Conservation (phyloP, 1,140 invertebrate species). For the Adoxophyes honmai region DNA sequence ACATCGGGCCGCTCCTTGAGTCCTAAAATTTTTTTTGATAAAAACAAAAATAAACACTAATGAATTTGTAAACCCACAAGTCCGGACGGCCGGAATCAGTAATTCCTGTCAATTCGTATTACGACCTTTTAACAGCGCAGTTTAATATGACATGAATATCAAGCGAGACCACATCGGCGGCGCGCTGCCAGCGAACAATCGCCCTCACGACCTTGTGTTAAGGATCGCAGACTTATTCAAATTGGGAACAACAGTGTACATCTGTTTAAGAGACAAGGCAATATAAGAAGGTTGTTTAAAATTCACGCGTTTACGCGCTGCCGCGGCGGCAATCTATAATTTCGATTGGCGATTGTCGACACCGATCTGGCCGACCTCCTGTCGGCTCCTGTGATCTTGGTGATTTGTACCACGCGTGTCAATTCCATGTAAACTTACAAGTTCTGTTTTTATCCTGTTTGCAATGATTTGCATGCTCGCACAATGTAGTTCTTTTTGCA, state of each 20-base stretch:
- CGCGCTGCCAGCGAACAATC: neutral
- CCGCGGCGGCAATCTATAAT: constrained; percentile 43
- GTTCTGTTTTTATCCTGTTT: constrained; percentile 10
- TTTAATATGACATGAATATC: constrained; percentile 59
- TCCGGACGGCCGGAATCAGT: constrained; percentile 22
- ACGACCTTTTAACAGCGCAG: constrained; percentile 53
- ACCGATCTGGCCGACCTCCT: constrained; percentile 63
- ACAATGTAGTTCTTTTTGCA: neutral
- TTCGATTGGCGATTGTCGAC: constrained; percentile 58
- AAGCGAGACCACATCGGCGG: constrained; percentile 20
- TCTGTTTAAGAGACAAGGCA: neutral
- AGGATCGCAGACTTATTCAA: neutral
- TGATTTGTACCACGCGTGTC: constrained; percentile 62
- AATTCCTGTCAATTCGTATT: constrained; percentile 51
- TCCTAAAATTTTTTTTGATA: too few species aligned
- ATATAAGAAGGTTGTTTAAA: constrained; percentile 53
- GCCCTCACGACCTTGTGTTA: neutral
- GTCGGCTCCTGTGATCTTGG: constrained; percentile 63
- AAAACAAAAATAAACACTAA: too few species aligned
- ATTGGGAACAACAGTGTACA: neutral
- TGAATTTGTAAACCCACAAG: too few species aligned
- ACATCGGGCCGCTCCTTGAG: too few species aligned
- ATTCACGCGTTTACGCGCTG: constrained; percentile 68
- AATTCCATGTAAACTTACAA: constrained; percentile 23
- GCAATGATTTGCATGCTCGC: neutral